Evolutionary conservation across 2,888 invertebrate genomes (phyloP).

Genomic region (Pseudococcus longispinus): DNA sequence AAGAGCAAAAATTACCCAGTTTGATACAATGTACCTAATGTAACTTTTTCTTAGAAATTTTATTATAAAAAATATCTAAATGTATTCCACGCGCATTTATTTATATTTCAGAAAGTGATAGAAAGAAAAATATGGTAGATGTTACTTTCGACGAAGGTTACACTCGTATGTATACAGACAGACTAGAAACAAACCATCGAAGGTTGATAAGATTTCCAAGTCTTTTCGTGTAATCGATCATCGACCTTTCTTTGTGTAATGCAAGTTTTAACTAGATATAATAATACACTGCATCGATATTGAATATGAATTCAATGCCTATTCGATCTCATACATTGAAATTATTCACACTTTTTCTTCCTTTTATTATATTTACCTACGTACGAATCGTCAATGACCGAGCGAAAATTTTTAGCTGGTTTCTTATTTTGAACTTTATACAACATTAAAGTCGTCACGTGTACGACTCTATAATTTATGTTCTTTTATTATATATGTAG

Average conservation of each 20-base stretch:
- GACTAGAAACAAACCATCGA: not conserved
- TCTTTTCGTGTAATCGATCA: slow-evolving; percentile 6
- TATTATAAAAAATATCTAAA: not conserved
- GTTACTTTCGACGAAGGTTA: slow-evolving; percentile 6
- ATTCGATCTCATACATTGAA: not conserved
- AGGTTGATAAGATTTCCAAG: slow-evolving; percentile 20
- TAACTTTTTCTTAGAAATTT: not conserved
- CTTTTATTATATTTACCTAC: not conserved
- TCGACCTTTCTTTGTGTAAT: slow-evolving; percentile 23
- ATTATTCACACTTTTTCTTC: slow-evolving; percentile 12
- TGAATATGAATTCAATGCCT: not conserved
- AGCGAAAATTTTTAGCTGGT: not conserved
- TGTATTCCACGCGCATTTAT: not conserved
- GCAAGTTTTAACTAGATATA: not conserved
- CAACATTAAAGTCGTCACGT: not conserved
- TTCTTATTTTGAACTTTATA: not conserved
- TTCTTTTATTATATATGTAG: too few relatives aligned
- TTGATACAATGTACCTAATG: not conserved
- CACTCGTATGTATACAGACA: not conserved
- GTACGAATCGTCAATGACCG: not conserved
- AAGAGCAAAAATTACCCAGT: not conserved
- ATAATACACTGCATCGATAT: not conserved
- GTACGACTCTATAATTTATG: not conserved
- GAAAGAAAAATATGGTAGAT: too few relatives aligned
- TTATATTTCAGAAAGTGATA: not conserved